Evolutionary conservation across 2,113 vertebrate genomes (phyloP).

Genomic region (Eptesicus fuscus): DNA sequence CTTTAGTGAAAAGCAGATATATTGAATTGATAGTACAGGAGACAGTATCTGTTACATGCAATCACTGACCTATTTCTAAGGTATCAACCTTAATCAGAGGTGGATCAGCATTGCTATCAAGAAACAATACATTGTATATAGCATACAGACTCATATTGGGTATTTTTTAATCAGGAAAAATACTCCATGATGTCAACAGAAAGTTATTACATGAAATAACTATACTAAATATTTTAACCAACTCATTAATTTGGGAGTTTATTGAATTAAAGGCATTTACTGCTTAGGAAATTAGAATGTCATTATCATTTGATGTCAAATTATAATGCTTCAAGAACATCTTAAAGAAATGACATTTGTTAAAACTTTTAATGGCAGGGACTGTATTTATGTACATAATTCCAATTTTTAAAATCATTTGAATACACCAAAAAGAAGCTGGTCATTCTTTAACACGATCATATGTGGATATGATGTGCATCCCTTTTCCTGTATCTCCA

Average conservation of each 20-base stretch:
- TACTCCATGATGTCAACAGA: neutral
- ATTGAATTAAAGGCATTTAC: neutral
- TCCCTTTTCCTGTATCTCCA: neutral
- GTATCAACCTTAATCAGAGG: conserved; percentile 30
- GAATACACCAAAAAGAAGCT: neutral
- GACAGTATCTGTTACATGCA: conserved; percentile 54
- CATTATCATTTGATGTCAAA: neutral
- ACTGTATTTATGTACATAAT: neutral
- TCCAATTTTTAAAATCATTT: neutral
- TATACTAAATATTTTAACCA: neutral
- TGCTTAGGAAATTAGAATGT: neutral
- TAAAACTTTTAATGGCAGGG: neutral
- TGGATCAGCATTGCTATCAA: neutral
- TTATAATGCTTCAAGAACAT: neutral
- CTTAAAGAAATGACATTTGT: neutral
- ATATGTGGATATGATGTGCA: neutral
- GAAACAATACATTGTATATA: neutral
- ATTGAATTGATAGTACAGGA: conserved; percentile 21
- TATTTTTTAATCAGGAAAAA: neutral
- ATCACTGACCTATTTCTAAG: conserved; percentile 53
- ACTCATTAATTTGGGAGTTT: neutral
- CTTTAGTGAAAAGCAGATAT: conserved; percentile 42
- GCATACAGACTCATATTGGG: neutral
- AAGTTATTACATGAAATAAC: neutral
- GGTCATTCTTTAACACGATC: neutral